A percentile compares a stretch with the other conserved stretches of the same genome.
Conservation (phyloP, 2,113 vertebrate species). For the Fregetta grallaria region DNA sequence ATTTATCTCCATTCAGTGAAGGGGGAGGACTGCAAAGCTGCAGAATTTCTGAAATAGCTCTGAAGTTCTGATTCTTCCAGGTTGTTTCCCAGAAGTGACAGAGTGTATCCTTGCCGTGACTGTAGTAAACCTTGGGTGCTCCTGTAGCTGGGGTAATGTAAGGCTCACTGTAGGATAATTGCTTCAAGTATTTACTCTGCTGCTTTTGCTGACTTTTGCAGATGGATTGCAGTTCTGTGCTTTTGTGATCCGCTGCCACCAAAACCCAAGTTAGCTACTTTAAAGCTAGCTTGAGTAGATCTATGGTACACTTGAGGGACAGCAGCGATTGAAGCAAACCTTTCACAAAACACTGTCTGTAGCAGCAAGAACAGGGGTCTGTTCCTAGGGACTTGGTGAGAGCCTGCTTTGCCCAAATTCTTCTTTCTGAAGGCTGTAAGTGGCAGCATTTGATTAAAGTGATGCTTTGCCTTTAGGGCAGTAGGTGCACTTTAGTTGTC, state of each 20-base stretch:
- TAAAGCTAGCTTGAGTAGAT: neutral
- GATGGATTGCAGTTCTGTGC: neutral
- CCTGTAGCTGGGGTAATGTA: neutral
- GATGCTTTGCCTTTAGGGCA: neutral
- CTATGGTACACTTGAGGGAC: neutral
- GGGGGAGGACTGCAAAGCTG: neutral
- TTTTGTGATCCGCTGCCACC: neutral
- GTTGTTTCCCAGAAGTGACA: neutral
- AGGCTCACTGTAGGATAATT: neutral
- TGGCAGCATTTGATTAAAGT: neutral
- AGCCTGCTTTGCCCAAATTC: neutral
- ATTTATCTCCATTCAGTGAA: neutral
- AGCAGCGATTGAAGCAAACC: neutral
- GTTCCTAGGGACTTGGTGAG: neutral
- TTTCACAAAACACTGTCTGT: neutral
- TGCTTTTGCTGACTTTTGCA: neutral
- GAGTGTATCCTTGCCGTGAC: neutral
- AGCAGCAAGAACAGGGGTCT: neutral
- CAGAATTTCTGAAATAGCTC: neutral
- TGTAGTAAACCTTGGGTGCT: neutral
- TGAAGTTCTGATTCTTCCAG: neutral
- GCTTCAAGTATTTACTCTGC: neutral
- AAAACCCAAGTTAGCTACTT: neutral
- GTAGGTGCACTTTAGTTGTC: neutral
- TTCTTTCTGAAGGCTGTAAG: neutral